Evolutionary conservation across 2,113 vertebrate genomes (phyloP).

Genomic region (Sardina pilchardus): DNA sequence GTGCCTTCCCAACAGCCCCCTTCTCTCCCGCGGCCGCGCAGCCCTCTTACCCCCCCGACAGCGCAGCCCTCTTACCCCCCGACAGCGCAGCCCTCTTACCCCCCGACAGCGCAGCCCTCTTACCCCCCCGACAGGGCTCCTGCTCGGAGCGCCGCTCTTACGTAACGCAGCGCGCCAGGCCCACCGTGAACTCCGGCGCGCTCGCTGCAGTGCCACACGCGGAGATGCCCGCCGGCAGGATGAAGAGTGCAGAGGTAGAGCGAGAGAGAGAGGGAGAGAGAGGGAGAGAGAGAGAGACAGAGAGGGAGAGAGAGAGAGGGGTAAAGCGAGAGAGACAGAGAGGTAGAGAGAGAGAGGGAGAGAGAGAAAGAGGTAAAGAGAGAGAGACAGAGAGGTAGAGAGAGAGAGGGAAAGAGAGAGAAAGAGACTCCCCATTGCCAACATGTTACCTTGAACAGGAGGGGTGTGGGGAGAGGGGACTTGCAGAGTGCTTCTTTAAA

Average conservation of each 20-base stretch:
- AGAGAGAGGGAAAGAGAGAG: too few relatives aligned
- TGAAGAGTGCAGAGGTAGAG: neutral
- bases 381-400: neutral
- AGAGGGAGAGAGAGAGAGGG: neutral
- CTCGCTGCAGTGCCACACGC: neutral
- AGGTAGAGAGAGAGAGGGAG: neutral
- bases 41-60: neutral
- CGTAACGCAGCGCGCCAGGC: neutral
- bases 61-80: too few relatives aligned
- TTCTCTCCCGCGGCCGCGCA: neutral
- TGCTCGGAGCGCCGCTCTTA: neutral
- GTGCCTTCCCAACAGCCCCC: neutral
- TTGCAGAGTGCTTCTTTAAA: conserved; percentile 39
- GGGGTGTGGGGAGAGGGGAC: neutral
- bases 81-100: neutral
- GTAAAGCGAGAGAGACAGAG: neutral
- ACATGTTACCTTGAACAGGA: neutral
- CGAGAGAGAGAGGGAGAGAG: neutral
- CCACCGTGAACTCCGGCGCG: neutral
- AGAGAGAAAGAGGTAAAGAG: neutral
- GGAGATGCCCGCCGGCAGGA: conserved; percentile 1
- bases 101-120: neutral
- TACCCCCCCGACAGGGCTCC: neutral
- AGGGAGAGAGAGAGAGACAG: neutral
- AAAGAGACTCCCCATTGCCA: conserved; percentile 16